These are phyloP conservation scores for Macroteleia sp. DNA, from an alignment of 2,888 invertebrate genomes.

Conservation along the genomic window DNA sequence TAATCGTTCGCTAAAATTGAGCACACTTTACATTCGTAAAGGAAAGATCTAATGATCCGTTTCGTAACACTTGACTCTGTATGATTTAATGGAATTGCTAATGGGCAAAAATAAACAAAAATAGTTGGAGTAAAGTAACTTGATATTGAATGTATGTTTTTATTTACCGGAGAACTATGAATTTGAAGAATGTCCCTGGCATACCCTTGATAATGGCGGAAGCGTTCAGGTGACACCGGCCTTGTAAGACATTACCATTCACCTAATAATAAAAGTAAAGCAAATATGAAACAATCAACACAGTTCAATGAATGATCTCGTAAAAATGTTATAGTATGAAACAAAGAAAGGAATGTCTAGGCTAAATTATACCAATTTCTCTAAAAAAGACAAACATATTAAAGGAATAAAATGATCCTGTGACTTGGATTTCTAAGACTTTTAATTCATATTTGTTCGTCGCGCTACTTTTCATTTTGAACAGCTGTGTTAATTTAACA, in stretches of 20 bases:
- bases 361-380: constrained; percentile 35
- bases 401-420: too few relatives aligned
- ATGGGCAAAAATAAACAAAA: too few relatives aligned
- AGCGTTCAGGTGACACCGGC: constrained; percentile 97
- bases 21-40: constrained; percentile 14
- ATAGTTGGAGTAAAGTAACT: too few relatives aligned
- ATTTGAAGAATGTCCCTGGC: constrained; percentile 91
- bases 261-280: constrained; percentile 86
- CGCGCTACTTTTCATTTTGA: too few relatives aligned
- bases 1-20: constrained; percentile 37
- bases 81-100: too few relatives aligned
- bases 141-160: too few relatives aligned
- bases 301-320: constrained; percentile 4
- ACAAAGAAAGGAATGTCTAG: constrained; percentile 6
- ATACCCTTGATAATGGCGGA: constrained; percentile 97
- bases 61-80: not conserved
- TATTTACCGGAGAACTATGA: constrained; percentile 92
- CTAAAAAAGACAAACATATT: too few relatives aligned
- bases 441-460: too few relatives aligned
- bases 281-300: constrained; percentile 17
- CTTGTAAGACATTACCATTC: constrained; percentile 96
- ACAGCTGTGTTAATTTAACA: too few relatives aligned
- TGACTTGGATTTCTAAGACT: too few relatives aligned
- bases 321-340: too few relatives aligned
- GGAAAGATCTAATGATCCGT: not conserved